Base-by-base conservation (phyloP, 2,113 vertebrate genomes). In the Sturnus vulgaris region DNA sequence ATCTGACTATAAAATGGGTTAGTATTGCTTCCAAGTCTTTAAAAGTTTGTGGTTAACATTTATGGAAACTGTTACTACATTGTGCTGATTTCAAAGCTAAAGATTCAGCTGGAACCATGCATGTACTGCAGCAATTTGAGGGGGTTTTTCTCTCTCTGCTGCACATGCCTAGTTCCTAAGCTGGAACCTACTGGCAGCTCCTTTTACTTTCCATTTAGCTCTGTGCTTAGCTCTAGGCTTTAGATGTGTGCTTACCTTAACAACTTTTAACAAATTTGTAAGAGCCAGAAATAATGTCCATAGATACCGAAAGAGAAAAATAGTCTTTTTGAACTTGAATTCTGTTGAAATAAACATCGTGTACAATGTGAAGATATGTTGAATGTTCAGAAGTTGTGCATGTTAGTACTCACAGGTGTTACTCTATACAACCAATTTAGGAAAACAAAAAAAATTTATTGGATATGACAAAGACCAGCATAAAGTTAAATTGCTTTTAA, bases 51-150 rank as follows among this genome's bases (percentile, higher is more conserved):
- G 23, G 53, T 63, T 82, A 55, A 57, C 19, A 46, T 73, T 44
- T 61, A 42, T 10, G 28, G 59, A 61, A 73, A 59, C 24, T 23
- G 5, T 73, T 73, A 55, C 7, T 33, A 71, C 12, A 27, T 10
- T 24, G 8, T 30, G 33, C 6, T 69, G 37, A 39, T 55, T 68
- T 47, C 39, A 86, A 61, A 80, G 23, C 25, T 44, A 28, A 70
- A 53, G 20, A 55, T 39, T 33, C 19, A 80, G 20, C 12, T 0
- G 0, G 30, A 35, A 24, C 40, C 49, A 75, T 9, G 15, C 0
- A 0, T 3, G 15, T 11, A 50, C 42, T 23, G 18, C 25, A 4
- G 5, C 12, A 68, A 27, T 30, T 5, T 33, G 31, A 79, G 61
- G 1, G 0, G 9, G 10, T 21, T 68, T 73, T 28, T 15, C 28